phyloP scores from a whole-genome alignment of 2,888 invertebrate genomes.

The Sphecodes monilicornis region DNA sequence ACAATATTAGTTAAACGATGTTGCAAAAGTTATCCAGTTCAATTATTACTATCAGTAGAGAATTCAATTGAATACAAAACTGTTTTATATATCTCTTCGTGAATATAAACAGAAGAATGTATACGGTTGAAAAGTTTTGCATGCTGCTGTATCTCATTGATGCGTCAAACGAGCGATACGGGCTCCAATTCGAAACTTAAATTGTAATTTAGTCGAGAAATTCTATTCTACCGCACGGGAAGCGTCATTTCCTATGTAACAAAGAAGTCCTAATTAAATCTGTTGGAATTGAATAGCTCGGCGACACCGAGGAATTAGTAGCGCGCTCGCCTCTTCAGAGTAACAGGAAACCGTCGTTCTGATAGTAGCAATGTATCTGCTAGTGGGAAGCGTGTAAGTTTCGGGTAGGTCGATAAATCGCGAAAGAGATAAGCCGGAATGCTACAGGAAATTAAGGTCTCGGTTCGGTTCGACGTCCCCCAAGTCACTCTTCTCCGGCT shows the following conservation, averaged over 20 bases:
- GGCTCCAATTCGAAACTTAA: not conserved
- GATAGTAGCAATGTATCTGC: constrained; percentile 43
- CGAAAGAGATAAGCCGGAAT: constrained; percentile 73
- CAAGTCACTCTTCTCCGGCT: constrained; percentile 33
- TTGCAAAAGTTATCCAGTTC: too few relatives aligned
- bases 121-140: too few relatives aligned
- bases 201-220: not conserved
- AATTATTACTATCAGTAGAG: too few relatives aligned
- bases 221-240: not conserved
- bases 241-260: not conserved
- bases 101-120: too few relatives aligned
- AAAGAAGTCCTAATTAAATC: not conserved
- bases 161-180: not conserved
- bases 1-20: too few relatives aligned
- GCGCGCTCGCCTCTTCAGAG: not conserved
- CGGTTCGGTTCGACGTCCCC: constrained; percentile 50
- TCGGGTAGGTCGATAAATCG: constrained; percentile 73
- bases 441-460: constrained; percentile 77
- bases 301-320: not conserved
- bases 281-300: not conserved
- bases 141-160: not conserved
- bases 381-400: constrained; percentile 57
- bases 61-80: too few relatives aligned
- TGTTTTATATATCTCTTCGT: too few relatives aligned
- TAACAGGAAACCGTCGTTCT: constrained; percentile 54